phyloP scores from a whole-genome alignment of 2,888 invertebrate genomes.

The Allacma fusca region DNA sequence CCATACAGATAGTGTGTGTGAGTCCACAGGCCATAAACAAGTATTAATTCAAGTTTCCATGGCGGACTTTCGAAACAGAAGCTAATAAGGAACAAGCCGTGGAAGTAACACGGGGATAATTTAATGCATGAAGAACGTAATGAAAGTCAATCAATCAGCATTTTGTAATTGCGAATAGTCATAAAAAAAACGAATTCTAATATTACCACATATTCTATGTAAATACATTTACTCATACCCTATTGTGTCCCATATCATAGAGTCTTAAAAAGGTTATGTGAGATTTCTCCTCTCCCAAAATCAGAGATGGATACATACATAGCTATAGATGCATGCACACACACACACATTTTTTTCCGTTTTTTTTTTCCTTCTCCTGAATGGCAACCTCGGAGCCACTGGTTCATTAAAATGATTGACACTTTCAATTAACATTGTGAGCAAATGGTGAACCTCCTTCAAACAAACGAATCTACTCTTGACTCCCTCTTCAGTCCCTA shows the following conservation, averaged over 20 bases:
- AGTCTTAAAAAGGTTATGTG: too few species aligned
- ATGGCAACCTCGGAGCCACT: slow-evolving; percentile 63
- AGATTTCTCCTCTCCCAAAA: not conserved
- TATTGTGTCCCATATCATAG: not conserved
- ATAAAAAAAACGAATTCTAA: not conserved
- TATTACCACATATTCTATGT: not conserved
- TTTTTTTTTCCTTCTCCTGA: slow-evolving; percentile 2
- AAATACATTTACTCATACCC: not conserved
- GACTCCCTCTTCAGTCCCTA: not conserved
- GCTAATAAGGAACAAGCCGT: not conserved
- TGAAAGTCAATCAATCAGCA: slow-evolving; percentile 4
- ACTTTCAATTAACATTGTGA: slow-evolving; percentile 74
- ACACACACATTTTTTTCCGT: not conserved
- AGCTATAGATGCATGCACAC: not conserved
- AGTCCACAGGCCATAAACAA: not conserved
- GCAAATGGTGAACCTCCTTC: slow-evolving; percentile 58
- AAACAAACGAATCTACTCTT: slow-evolving; percentile 30
- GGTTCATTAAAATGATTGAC: slow-evolving; percentile 81
- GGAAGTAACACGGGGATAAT: not conserved
- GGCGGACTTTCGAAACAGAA: not conserved
- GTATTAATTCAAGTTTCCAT: not conserved
- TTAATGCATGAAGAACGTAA: slow-evolving; percentile 2
- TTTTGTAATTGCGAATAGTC: not conserved
- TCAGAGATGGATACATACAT: slow-evolving; percentile 1
- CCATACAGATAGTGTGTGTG: not conserved